phyloP scores from a whole-genome alignment of 2,888 invertebrate species.

The Pemphredon lugubris region DNA sequence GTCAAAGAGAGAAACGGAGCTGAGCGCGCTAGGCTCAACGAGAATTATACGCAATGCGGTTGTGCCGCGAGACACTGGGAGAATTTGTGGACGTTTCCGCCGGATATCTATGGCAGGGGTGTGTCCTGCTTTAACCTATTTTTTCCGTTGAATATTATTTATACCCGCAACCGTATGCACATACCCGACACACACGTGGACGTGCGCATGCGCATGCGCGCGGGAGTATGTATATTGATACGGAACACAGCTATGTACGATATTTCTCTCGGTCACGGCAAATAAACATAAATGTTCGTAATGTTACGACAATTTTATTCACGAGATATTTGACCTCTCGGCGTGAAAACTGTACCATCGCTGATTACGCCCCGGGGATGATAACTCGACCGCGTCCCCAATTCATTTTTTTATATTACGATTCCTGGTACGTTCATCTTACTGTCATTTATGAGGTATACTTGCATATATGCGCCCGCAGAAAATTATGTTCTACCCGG shows the following conservation, averaged over 20 bases:
- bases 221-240: slow-evolving; percentile 65
- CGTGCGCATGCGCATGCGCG: too few species aligned
- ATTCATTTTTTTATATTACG: too few species aligned
- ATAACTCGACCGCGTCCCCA: too few species aligned
- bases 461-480: too few species aligned
- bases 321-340: too few species aligned
- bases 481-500: too few species aligned
- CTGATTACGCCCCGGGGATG: too few species aligned
- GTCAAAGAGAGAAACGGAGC: slow-evolving; percentile 16
- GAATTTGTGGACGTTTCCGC: slow-evolving; percentile 52
- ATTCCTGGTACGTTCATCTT: too few species aligned
- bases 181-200: too few species aligned
- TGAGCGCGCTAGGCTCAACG: slow-evolving; percentile 1
- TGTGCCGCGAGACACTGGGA: slow-evolving; percentile 36
- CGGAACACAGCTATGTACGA: slow-evolving; percentile 33
- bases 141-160: slow-evolving; percentile 52
- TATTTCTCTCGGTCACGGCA: slow-evolving; percentile 38
- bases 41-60: slow-evolving; percentile 62
- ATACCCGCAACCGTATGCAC: slow-evolving; percentile 47
- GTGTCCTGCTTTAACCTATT: slow-evolving; percentile 51
- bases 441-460: too few species aligned
- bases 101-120: slow-evolving; percentile 41
- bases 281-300: slow-evolving; percentile 48
- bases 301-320: neutral
- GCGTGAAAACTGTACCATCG: too few species aligned